Evolutionary conservation across 2,797 vertebrate genomes (phyloP).

Genomic region (Eulemur coronatus): DNA sequence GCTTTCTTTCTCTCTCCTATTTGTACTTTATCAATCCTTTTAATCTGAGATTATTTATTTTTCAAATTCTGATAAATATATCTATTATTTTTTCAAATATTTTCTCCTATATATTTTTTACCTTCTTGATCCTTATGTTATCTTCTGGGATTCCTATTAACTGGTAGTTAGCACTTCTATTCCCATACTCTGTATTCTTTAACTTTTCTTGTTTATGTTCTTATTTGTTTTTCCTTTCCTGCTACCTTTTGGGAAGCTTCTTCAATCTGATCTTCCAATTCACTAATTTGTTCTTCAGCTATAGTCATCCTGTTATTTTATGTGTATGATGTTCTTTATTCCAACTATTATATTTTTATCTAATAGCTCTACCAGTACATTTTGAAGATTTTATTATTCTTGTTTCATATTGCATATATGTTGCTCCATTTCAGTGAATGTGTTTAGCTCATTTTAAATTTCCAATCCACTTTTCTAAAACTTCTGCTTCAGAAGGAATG

Average conservation of each 20-base stretch:
- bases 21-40: background rate
- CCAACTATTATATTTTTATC: background rate
- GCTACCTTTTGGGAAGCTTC: background rate
- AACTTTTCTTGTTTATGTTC: background rate
- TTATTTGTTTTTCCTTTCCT: background rate
- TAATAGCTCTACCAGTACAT: background rate
- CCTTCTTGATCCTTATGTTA: background rate
- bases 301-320: background rate
- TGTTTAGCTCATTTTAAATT: background rate
- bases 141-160: background rate
- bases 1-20: background rate
- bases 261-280: background rate
- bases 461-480: background rate
- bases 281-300: slow-evolving; percentile 1
- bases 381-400: background rate
- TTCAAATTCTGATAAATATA: slow-evolving; percentile 3
- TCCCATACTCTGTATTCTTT: background rate
- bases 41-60: background rate
- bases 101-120: background rate
- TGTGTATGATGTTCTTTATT: background rate
- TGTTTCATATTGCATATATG: background rate
- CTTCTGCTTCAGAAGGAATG: background rate
- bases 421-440: background rate
- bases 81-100: background rate
- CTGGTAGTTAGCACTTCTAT: background rate